Percentiles rank a stretch among this genome's conserved stretches.
phyloP scores from a whole-genome alignment of 2,113 vertebrate genomes.

The Hippoglossus stenolepis region DNA sequence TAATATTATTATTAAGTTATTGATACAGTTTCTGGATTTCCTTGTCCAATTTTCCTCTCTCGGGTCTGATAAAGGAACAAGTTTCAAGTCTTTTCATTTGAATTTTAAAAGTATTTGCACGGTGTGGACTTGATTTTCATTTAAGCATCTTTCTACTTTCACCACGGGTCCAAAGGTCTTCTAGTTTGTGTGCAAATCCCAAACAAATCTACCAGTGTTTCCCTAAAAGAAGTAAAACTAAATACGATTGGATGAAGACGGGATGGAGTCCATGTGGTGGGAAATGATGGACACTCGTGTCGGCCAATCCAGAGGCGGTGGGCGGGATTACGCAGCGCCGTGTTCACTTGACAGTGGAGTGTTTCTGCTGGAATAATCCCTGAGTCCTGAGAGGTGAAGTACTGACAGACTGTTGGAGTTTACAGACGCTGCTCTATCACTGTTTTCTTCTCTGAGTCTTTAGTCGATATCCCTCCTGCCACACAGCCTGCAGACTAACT shows the following conservation, averaged over 20 bases:
- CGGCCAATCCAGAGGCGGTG: conserved; percentile 34
- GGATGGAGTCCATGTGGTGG: not conserved
- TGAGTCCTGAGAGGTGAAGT: conserved; percentile 5
- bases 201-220: no score
- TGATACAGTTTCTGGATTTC: no score
- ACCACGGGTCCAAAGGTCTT: no score
- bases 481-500: conserved; percentile 30
- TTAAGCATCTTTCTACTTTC: no score
- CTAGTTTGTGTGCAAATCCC: no score
- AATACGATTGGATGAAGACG: not conserved
- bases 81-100: no score
- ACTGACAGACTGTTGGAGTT: conserved; percentile 9
- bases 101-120: no score
- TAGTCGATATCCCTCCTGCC: conserved; percentile 19
- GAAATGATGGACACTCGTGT: conserved; percentile 12
- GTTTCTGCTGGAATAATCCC: conserved; percentile 33
- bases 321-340: conserved; percentile 26
- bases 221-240: not conserved
- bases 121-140: no score
- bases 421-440: not conserved
- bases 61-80: no score
- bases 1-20: no score
- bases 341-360: conserved; percentile 9
- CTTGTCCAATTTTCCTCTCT: no score
- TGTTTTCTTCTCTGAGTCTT: conserved; percentile 15